Base-by-base conservation (phyloP, 2,797 vertebrate species). In the Diplodus puntazzo region DNA sequence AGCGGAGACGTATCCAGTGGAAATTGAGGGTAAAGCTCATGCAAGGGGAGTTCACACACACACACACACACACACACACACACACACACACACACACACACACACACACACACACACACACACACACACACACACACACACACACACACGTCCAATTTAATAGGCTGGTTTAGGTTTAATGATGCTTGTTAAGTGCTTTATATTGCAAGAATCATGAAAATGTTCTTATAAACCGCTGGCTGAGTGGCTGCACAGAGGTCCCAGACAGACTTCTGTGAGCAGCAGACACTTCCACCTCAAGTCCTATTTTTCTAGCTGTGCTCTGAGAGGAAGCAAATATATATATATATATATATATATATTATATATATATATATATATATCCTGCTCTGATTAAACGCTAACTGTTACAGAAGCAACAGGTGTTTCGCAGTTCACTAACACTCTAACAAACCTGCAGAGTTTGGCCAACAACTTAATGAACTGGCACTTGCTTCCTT, bases 111-210 rank as follows among this genome's bases (percentile, higher is more conserved):
- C 14, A 39, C 58, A 73, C 66, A 63, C 48, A 54, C 27, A 49
- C 20, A 53, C 49, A 43, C 34, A 58, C 1, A 62, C 21, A 30
- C 61, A 30, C 61, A 55, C 34, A 66, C 1, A 72, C 30, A 45
- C 61, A 45, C 61, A 60, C 65, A 34, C 14, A 39, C n/a, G 67
- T 50, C 73, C 25, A 67, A 46, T 62, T 83, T 75, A 61, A 84
- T 48, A 34, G 17, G 23, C 34, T 18, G 30, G 59, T 81, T 79
- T 27, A 65, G 48, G 45, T 77, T 73, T 79, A 46, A 80, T 42
- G 5, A 43, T 53, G 68, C 54, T 43, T 68, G 20, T 72, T 64
- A 77, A 69, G 30, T 39, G 64, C 53, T 30, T 1, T 71, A 70
- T 58, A 63, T 69, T 23, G 54, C 52, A 79, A 27, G 27, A 77